A percentile compares a stretch with the other conserved stretches of the same genome.
Evolutionary conservation across 2,113 vertebrate genomes (phyloP).

Genomic region (Typhlomys cinereus): DNA sequence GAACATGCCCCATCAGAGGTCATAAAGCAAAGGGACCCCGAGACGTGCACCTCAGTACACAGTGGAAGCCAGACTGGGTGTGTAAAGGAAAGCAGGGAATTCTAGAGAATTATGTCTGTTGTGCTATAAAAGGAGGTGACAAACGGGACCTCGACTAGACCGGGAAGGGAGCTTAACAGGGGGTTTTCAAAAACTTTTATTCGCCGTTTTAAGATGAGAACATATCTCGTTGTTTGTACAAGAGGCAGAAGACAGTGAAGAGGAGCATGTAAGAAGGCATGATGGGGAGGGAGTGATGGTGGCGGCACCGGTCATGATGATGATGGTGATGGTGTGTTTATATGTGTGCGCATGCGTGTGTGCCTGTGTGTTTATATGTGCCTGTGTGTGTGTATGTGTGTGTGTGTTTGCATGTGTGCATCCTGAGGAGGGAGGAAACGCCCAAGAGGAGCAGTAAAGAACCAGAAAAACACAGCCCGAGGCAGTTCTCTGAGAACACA

Average conservation of each 20-base stretch:
- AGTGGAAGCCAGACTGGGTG: neutral
- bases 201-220: neutral
- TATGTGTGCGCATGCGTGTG: neutral
- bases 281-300: too few relatives aligned
- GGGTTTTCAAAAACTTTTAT: neutral
- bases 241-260: neutral
- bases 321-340: neutral
- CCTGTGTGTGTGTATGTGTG: neutral
- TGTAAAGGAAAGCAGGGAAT: neutral
- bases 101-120: slow-evolving; percentile 31
- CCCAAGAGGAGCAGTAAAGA: neutral
- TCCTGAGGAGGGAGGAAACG: neutral
- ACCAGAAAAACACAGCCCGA: neutral
- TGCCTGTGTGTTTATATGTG: too few relatives aligned
- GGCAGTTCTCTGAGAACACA: neutral
- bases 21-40: neutral
- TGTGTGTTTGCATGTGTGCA: neutral
- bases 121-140: neutral
- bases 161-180: neutral
- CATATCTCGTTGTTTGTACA: neutral
- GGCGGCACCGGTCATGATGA: neutral
- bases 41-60: neutral
- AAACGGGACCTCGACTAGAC: neutral
- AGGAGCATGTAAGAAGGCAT: neutral
- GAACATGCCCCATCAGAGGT: neutral